Evolutionary conservation across 1,140 invertebrate genomes (phyloP).

Genomic region (Drosophila simulans): DNA sequence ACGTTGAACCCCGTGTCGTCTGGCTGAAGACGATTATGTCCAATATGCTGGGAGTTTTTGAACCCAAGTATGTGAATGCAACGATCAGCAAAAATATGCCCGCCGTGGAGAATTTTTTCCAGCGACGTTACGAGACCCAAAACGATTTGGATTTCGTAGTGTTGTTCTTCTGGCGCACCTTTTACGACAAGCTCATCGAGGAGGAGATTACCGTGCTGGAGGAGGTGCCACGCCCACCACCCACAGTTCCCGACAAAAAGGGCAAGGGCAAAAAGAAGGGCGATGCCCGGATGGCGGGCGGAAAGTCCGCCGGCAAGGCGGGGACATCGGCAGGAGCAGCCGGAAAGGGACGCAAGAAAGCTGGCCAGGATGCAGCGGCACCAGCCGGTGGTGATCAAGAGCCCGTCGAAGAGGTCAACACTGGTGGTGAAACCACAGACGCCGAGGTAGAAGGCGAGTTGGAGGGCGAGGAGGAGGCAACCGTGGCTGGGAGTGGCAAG

Average conservation of each 20-base stretch:
- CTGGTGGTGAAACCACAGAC: slow-evolving; percentile 51
- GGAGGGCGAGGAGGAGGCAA: slow-evolving; percentile 65
- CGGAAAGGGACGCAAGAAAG: slow-evolving; percentile 63
- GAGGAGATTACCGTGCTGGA: slow-evolving; percentile 86
- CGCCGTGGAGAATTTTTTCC: slow-evolving; percentile 77
- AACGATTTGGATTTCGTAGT: slow-evolving; percentile 85
- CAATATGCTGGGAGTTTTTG: slow-evolving; percentile 75
- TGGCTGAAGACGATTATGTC: slow-evolving; percentile 78
- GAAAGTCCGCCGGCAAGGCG: slow-evolving; percentile 30
- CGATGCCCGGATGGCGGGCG: slow-evolving; percentile 47
- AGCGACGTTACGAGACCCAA: slow-evolving; percentile 78
- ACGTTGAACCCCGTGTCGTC: slow-evolving; percentile 62
- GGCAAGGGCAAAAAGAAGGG: slow-evolving; percentile 78
- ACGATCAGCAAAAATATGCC: slow-evolving; percentile 56
- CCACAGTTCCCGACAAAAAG: slow-evolving; percentile 59
- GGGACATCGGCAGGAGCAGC: slow-evolving; percentile 2
- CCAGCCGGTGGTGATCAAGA: slow-evolving; percentile 19
- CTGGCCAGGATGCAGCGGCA: slow-evolving; percentile 58
- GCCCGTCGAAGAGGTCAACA: slow-evolving; percentile 36
- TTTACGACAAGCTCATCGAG: slow-evolving; percentile 85
- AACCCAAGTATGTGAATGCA: slow-evolving; percentile 68
- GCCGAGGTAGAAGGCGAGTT: slow-evolving; percentile 50
- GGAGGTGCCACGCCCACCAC: slow-evolving; percentile 80
- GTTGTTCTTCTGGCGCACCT: slow-evolving; percentile 86
- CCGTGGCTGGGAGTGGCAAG: slow-evolving; percentile 57